Evolutionary conservation across 2,113 vertebrate genomes (phyloP), one percentile per base, ranked within the genome.

Genomic region (Oenanthe oenanthe): DNA sequence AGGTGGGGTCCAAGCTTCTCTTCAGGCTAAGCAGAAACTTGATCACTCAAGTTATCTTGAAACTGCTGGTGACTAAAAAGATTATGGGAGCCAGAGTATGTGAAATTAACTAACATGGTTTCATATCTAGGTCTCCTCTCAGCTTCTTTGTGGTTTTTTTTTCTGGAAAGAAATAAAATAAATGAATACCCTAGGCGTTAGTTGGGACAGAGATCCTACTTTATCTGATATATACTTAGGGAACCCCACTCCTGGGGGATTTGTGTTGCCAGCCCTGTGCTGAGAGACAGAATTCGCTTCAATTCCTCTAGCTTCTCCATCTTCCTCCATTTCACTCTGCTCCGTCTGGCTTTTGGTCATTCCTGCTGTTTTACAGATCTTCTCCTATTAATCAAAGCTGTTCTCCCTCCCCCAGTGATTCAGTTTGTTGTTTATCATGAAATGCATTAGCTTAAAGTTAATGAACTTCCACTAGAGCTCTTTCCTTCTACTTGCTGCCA

Each of bases 381-480:
- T 32, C 43, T 83, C 43, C 42, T 62, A n/a, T 91, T 82, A 65
- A 77, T 75, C 91, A 84, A 78, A 93, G 48, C 73, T 85, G 63
- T 88, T 95, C 47, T 92, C 9, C 25, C 57, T 92, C 40, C 80
- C 26, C 29, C 68, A 42, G n/a, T 53, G 61, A 60, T 94, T 88
- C 54, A 50, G 42, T 89, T 93, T 88, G 28, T 83, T 67, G 50
- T 91, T 76, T 92, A 66, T 50, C 53, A n/a, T 77, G 45, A 76
- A 91, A 78, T 71, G 62, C 76, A 62, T 93, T 92, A 94, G 47
- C 66, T 76, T 93, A 16, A 93, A 83, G 61, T 88, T 96, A 92
- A 93, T 91, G 75, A 96, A 96, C 87, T 96, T 96, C 73, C 71
- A 78, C 71, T 63, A 45, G 28, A 54, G 9, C 81, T 92, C 63